Percentiles rank a stretch among this genome's conserved stretches.
Evolutionary conservation across 2,113 vertebrate genomes (phyloP).

Genomic region (Gadus chalcogrammus): DNA sequence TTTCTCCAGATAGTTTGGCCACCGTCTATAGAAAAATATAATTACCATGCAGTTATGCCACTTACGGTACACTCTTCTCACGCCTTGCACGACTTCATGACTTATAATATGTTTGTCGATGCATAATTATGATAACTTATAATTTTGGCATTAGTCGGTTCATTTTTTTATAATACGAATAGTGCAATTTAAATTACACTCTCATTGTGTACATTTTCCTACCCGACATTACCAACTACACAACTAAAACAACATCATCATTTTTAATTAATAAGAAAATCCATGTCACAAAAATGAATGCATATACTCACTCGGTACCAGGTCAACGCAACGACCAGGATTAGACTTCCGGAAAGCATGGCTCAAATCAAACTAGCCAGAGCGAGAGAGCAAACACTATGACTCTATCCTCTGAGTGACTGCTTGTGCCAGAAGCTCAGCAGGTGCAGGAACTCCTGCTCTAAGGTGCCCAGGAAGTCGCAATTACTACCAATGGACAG

Average conservation of each 20-base stretch:
- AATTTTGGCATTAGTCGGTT: too few species aligned
- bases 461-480: slow-evolving; percentile 77
- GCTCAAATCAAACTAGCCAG: not conserved
- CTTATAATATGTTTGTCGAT: too few species aligned
- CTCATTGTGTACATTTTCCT: too few species aligned
- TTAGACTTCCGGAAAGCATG: not conserved
- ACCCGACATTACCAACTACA: too few species aligned
- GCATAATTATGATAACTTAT: too few species aligned
- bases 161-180: too few species aligned
- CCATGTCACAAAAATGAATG: too few species aligned
- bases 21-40: slow-evolving; percentile 25
- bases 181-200: too few species aligned
- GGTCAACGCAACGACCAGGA: not conserved
- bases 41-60: not conserved
- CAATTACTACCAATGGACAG: slow-evolving; percentile 82
- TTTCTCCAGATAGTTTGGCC: slow-evolving; percentile 43
- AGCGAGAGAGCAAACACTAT: not conserved
- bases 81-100: too few species aligned
- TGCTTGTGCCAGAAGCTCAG: slow-evolving; percentile 84
- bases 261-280: too few species aligned
- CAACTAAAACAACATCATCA: too few species aligned
- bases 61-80: too few species aligned
- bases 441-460: slow-evolving; percentile 86
- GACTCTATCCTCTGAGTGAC: not conserved
- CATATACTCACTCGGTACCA: not conserved